Evolutionary conservation across 2,888 invertebrate species (phyloP).

Genomic region (Metallyticus violacea): DNA sequence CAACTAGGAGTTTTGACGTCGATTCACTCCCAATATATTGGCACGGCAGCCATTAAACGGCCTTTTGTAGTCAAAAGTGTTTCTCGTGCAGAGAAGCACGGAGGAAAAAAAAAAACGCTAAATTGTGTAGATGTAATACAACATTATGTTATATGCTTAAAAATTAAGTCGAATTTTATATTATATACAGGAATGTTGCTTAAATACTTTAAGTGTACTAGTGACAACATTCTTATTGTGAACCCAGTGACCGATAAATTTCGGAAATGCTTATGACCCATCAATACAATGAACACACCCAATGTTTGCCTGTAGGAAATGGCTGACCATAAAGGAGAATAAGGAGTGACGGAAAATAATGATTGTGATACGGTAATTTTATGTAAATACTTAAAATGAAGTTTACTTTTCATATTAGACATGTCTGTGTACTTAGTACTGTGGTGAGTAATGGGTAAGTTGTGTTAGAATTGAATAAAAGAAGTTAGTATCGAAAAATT

Average conservation of each 20-base stretch:
- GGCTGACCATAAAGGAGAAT: conserved; percentile 16
- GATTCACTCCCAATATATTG: neutral
- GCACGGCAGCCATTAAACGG: neutral
- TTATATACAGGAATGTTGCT: neutral
- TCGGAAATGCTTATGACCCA: neutral
- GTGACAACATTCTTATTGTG: neutral
- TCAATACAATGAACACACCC: conserved; percentile 21
- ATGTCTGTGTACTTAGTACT: neutral
- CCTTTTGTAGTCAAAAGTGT: neutral
- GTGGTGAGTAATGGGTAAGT: neutral
- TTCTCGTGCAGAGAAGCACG: neutral
- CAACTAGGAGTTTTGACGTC: neutral
- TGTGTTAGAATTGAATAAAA: neutral
- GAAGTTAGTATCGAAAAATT: neutral
- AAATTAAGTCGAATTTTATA: neutral
- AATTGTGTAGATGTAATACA: neutral
- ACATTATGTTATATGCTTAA: neutral
- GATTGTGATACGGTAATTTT: conserved; percentile 4
- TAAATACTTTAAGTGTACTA: neutral
- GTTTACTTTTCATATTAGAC: neutral
- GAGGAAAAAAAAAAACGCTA: neutral
- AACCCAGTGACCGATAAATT: neutral
- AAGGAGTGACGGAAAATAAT: conserved; percentile 9
- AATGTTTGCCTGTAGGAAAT: conserved; percentile 23
- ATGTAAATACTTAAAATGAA: neutral